Conservation (phyloP, 2,888 invertebrate genomes). For the Erannis defoliaria region DNA sequence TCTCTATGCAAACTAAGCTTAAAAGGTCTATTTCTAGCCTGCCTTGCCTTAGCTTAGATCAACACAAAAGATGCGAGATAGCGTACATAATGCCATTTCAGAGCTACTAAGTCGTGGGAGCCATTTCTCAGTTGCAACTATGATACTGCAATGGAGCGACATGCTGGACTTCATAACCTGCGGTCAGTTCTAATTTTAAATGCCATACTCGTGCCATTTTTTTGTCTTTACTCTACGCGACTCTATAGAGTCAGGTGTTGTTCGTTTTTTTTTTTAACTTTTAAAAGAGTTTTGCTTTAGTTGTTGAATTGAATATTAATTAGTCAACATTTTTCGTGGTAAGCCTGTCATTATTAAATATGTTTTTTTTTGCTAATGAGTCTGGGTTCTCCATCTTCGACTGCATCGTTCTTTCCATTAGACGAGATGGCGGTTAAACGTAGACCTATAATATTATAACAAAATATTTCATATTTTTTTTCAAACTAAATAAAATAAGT, state of each 20-base stretch:
- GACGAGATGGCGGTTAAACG: too few relatives aligned
- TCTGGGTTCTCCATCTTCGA: too few relatives aligned
- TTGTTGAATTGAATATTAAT: too few relatives aligned
- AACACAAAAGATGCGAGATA: constrained; percentile 64
- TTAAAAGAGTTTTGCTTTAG: neutral
- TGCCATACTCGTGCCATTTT: neutral
- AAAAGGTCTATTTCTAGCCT: constrained; percentile 35
- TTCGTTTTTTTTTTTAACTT: neutral
- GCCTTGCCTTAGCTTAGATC: constrained; percentile 40
- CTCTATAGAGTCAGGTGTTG: neutral
- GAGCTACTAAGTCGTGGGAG: constrained; percentile 67
- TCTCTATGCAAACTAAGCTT: neutral
- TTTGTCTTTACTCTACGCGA: neutral
- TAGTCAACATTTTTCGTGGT: too few relatives aligned
- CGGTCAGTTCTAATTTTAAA: constrained; percentile 67
- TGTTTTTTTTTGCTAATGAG: too few relatives aligned
- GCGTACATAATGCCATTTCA: constrained; percentile 63
- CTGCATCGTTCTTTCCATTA: too few relatives aligned
- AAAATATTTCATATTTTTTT: too few relatives aligned
- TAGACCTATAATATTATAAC: too few relatives aligned
- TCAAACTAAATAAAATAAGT: too few relatives aligned
- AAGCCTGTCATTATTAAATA: too few relatives aligned
- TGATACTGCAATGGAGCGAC: constrained; percentile 84
- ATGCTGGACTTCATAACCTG: constrained; percentile 80
- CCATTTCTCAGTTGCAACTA: constrained; percentile 73